Base-by-base conservation (phyloP, 2,797 vertebrate genomes). In the Halcyon leucocephala region DNA sequence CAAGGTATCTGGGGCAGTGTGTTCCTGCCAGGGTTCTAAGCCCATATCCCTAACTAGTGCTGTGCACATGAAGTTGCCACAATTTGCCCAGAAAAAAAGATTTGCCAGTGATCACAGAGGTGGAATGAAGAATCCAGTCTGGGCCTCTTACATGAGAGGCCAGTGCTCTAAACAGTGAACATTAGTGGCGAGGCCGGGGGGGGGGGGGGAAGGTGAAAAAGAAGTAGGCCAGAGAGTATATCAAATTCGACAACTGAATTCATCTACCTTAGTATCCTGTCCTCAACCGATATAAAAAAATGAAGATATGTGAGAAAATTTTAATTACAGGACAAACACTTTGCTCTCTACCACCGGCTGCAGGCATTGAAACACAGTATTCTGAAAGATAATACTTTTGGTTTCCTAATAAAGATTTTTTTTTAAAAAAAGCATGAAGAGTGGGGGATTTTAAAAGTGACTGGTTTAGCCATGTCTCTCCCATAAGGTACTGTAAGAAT, bases 401-500 rank as follows among this genome's bases (percentile, higher is more conserved):
- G 14, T 26, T 51, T 51, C 49, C 25, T 26, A 51, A 26, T 51
- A 26, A 51, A 26, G 25, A 51, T 14, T 26, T 51, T 26, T 51
- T 48, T 41, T 44, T 19, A 3, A 25, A 54, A 69, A 62, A 55
- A 55, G 31, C 18, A 55, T 12, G 29, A 37, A 49, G 22, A 4
- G 6, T 14, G 5, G 2, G 14, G 14, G 3, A 74, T 71, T 88
- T 94, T 49, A 65, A 88, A 92, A 88, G n/a, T 29, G 24, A 51
- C 35, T 76, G 20, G 6, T 82, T 39, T 33, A 83, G 39, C 42
- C 42, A 86, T 61, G 49, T 49, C 22, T 79, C 77, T 82, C 46
- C 69, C 19, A 5, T 21, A 94, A 62, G 26, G 76, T 76, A 83
- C 51, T 66, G 14, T 58, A 66, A 78, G 54, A 96, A 94, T 6